A percentile compares a stretch with the other conserved stretches of the same genome.
Evolutionary conservation across 1,140 invertebrate species (phyloP).

Genomic region (Zaprionus kolodkinae): DNA sequence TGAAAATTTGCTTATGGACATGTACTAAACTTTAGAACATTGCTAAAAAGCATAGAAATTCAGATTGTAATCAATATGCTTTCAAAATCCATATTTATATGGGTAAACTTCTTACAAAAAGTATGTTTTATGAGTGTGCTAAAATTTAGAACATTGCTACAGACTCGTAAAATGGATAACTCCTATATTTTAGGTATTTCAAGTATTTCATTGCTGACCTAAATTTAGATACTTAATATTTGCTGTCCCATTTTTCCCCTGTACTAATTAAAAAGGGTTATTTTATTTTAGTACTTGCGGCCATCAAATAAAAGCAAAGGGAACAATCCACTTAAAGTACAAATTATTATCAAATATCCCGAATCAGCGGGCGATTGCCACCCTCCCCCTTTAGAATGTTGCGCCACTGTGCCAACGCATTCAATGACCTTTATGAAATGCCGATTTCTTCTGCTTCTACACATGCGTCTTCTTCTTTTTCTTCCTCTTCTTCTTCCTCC

Average conservation of each 20-base stretch:
- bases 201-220: neutral
- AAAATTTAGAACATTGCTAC: too few species aligned
- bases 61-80: too few species aligned
- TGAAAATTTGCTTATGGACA: too few species aligned
- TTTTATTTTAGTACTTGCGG: neutral
- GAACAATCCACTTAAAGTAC: neutral
- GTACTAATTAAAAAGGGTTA: neutral
- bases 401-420: constrained; percentile 35
- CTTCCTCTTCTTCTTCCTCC: constrained; percentile 4
- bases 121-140: too few species aligned
- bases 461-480: neutral
- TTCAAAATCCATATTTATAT: too few species aligned
- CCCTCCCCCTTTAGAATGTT: constrained; percentile 1
- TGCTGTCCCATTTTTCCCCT: neutral
- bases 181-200: neutral
- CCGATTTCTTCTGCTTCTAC: neutral
- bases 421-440: constrained; percentile 69
- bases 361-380: neutral
- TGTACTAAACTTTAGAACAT: neutral
- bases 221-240: neutral
- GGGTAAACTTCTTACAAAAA: too few species aligned
- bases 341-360: neutral
- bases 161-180: neutral
- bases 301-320: neutral
- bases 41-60: neutral